Base-by-base conservation (phyloP, 2,888 invertebrate species). In the Acronicta aceris region DNA sequence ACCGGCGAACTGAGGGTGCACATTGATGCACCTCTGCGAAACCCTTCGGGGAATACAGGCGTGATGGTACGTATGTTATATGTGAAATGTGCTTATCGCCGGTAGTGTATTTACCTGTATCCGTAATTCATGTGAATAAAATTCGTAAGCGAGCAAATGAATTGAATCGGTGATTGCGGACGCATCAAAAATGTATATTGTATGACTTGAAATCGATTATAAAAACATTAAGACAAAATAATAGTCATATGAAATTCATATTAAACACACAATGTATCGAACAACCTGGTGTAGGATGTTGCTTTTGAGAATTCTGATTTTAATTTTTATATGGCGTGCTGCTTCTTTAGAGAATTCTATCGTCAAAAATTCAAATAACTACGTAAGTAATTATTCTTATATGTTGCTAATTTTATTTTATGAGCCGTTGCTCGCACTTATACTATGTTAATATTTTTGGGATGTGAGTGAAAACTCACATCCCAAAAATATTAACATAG, bases 301-400 rank as follows among this genome's bases (percentile, higher is more conserved):
- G 53, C 13, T 71, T 69, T 69, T 63, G 46, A 64, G 33, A 61
- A 60, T 74, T 45, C n/a, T 65, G 0, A 17, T 71, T 59, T 64
- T 74, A 65, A 71, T 74, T 65, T 53, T 64, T 59, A 33, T 61
- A 42, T 74, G 50, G 50, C 49, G 27, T 49, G 59, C 25, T 16
- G 27, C 48, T 43, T 68, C 51, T 41, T 30, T 15, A 21, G 71
- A 71, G 10, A 74, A 81, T 55, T 64, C 79, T 17, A 59, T 71
- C 10, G 45, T 74, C 8, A 83, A 78, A 72, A 82, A 55, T 56
- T 47, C 73, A 6, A 80, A 85, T 40, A 85, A 82, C 66, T 85
- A 82, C 59, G 85, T 85, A 65, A 85, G 84, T 81, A 47, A 40
- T 46, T 0, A 2, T 10, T 12, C 12, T 9, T 30, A 9, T 30